Percentiles rank a stretch among this genome's conserved stretches.
Conservation (phyloP, 2,888 invertebrate species). For the Sarcophaga variegata region DNA sequence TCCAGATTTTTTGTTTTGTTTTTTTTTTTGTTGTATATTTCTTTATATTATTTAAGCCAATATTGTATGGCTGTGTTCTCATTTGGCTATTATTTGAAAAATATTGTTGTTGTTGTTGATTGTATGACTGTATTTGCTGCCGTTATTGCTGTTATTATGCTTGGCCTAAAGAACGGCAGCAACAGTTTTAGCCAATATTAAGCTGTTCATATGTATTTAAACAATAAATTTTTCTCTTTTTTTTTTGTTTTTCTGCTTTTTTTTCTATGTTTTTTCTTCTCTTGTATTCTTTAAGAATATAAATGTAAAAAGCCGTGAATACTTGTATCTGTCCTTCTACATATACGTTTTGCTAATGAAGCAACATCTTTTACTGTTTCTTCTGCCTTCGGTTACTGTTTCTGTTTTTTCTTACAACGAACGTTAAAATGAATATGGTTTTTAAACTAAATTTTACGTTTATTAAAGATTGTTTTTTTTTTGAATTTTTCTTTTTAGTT, state of each 20-base stretch:
- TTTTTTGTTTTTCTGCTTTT: too few relatives aligned
- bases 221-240: conserved; percentile 13
- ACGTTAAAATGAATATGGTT: background rate
- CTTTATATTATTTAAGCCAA: conserved; percentile 1
- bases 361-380: conserved; percentile 28
- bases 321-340: background rate
- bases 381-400: background rate
- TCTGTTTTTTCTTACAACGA: conserved; percentile 1
- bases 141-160: conserved; percentile 1
- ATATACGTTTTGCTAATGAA: conserved; percentile 35
- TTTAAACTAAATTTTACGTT: background rate
- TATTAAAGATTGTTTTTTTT: background rate
- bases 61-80: conserved; percentile 21
- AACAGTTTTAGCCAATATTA: conserved; percentile 31
- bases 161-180: background rate
- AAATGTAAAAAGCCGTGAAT: background rate
- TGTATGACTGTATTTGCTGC: conserved; percentile 15
- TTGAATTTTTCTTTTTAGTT: background rate
- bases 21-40: background rate
- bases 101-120: conserved; percentile 17
- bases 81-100: conserved; percentile 44
- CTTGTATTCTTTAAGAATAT: background rate
- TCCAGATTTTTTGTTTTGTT: conserved; percentile 7
- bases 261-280: background rate
- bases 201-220: conserved; percentile 16